Conservation (phyloP, 1,140 invertebrate species). For the Drosophila ercepeae region DNA sequence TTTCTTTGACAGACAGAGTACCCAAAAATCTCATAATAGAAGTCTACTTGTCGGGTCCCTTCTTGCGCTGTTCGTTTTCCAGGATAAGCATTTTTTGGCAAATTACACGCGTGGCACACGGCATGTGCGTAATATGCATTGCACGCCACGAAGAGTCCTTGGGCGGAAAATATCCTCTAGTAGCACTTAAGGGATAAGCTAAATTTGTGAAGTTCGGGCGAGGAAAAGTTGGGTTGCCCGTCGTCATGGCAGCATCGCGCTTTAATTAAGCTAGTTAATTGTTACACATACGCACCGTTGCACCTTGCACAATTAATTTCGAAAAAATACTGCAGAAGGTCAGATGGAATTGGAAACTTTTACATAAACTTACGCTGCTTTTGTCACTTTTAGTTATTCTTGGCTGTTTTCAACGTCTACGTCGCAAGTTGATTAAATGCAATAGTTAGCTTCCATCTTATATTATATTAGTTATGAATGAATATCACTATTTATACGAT, state of each 20-base stretch:
- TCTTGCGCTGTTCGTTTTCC: background rate
- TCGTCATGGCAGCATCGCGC: constrained; percentile 20
- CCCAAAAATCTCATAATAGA: background rate
- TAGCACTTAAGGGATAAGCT: constrained; percentile 39
- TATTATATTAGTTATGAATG: too few species aligned
- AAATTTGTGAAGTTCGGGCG: constrained; percentile 11
- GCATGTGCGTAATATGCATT: constrained; percentile 52
- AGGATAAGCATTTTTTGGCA: constrained; percentile 21
- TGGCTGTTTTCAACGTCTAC: constrained; percentile 14
- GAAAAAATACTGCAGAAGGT: constrained; percentile 14
- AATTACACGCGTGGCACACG: constrained; percentile 33
- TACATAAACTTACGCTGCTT: background rate
- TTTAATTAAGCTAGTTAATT: constrained; percentile 69
- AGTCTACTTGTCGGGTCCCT: background rate
- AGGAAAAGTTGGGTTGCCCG: constrained; percentile 1
- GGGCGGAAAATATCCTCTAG: constrained; percentile 36
- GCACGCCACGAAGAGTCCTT: constrained; percentile 36
- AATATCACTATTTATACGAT: too few species aligned
- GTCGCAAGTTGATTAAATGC: constrained; percentile 64
- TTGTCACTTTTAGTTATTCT: constrained; percentile 39
- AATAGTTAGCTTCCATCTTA: constrained; percentile 54
- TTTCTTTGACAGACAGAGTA: background rate
- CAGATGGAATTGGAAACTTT: constrained; percentile 31
- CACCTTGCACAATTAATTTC: constrained; percentile 59
- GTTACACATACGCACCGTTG: constrained; percentile 68